Evolutionary conservation across 1,140 invertebrate species (phyloP).

Genomic region (Lepeophtheirus salmonis): DNA sequence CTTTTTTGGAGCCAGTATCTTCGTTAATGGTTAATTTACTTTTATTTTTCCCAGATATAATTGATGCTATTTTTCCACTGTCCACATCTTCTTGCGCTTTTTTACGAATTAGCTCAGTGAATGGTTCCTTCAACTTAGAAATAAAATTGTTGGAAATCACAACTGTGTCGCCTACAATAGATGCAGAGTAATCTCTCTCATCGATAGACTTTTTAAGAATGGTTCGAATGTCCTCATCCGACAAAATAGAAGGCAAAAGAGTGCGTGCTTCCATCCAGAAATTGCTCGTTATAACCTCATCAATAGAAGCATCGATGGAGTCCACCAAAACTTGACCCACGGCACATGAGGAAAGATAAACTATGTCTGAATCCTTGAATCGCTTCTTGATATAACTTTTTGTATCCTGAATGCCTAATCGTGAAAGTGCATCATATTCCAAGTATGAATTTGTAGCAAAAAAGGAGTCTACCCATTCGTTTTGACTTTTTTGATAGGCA

Average conservation of each 20-base stretch:
- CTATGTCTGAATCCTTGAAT: slow-evolving; percentile 47
- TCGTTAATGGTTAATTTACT: slow-evolving; percentile 25
- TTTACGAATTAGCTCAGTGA: slow-evolving; percentile 43
- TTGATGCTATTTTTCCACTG: slow-evolving; percentile 18
- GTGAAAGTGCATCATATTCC: slow-evolving; percentile 70
- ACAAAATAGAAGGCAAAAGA: slow-evolving; percentile 57
- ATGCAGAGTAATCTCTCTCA: slow-evolving; percentile 29
- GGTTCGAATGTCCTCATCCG: slow-evolving; percentile 48
- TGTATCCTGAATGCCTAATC: slow-evolving; percentile 69
- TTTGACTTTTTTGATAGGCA: slow-evolving; percentile 65
- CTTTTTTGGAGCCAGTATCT: slow-evolving; percentile 47
- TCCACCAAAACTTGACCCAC: slow-evolving; percentile 50
- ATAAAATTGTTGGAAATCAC: slow-evolving; percentile 37
- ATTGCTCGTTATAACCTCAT: slow-evolving; percentile 12
- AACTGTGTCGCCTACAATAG: slow-evolving; percentile 14
- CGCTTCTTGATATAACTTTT: slow-evolving; percentile 57
- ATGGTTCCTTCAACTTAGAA: slow-evolving; percentile 43
- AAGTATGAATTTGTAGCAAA: slow-evolving; percentile 86
- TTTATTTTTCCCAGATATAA: slow-evolving; percentile 23
- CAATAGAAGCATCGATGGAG: slow-evolving; percentile 30
- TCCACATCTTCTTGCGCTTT: slow-evolving; percentile 43
- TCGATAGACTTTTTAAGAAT: slow-evolving; percentile 44
- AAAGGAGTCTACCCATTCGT: slow-evolving; percentile 75
- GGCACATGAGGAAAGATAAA: slow-evolving; percentile 52
- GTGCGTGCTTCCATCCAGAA: slow-evolving; percentile 23